Evolutionary conservation across 2,113 vertebrate species (phyloP).

Genomic region (Microtus pennsylvanicus): DNA sequence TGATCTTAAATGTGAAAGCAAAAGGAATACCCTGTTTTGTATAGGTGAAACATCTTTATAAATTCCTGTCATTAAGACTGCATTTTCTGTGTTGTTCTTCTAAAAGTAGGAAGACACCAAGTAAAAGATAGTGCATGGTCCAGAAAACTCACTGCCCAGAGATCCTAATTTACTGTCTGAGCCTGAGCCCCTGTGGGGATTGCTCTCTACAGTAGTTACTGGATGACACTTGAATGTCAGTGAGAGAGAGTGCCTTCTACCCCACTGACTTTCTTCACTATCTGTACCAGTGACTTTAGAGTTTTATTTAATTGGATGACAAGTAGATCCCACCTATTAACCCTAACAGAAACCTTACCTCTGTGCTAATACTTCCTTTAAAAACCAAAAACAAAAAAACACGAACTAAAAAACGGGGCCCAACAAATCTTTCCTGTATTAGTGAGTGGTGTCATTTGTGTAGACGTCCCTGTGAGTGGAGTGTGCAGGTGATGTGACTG

Average conservation of each 20-base stretch:
- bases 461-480: slow-evolving; percentile 63
- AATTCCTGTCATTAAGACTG: slow-evolving; percentile 40
- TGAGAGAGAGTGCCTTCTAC: slow-evolving; percentile 77
- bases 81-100: slow-evolving; percentile 64
- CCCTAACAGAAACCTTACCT: slow-evolving; percentile 71
- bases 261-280: slow-evolving; percentile 61
- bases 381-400: not conserved
- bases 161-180: slow-evolving; percentile 71
- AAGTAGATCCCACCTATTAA: slow-evolving; percentile 71
- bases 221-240: slow-evolving; percentile 65
- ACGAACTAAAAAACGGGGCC: slow-evolving; percentile 40
- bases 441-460: slow-evolving; percentile 28
- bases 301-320: slow-evolving; percentile 69
- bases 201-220: slow-evolving; percentile 49
- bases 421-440: slow-evolving; percentile 71
- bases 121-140: slow-evolving; percentile 60
- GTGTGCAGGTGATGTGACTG: slow-evolving; percentile 69
- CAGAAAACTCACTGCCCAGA: slow-evolving; percentile 71
- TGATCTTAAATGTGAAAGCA: slow-evolving; percentile 67
- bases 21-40: slow-evolving; percentile 55
- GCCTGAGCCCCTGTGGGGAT: slow-evolving; percentile 5
- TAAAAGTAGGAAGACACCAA: slow-evolving; percentile 67
- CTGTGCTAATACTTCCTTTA: slow-evolving; percentile 74
- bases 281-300: slow-evolving; percentile 72
- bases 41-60: slow-evolving; percentile 48